Evolutionary conservation across 2,797 vertebrate species (phyloP).

Genomic region (Coilia nasus): DNA sequence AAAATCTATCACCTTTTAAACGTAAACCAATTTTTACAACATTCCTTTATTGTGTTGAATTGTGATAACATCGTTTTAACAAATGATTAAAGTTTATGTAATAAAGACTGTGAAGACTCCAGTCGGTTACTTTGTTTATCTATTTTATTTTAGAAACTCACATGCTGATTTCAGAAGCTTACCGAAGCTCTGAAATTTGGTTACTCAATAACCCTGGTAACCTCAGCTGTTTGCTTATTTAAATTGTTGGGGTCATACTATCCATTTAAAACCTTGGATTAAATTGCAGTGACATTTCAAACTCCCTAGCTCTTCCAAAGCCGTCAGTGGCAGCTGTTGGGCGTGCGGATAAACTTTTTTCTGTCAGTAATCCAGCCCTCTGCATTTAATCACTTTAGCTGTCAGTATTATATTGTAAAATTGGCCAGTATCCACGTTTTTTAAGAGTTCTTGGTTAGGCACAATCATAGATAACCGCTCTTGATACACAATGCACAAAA

Average conservation of each 20-base stretch:
- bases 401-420: not conserved
- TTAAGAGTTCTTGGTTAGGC: too few species aligned
- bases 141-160: too few species aligned
- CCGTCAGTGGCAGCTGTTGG: too few species aligned
- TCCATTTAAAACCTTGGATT: too few species aligned
- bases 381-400: not conserved
- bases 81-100: not conserved
- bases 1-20: not conserved
- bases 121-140: not conserved
- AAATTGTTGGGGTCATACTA: not conserved
- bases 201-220: too few species aligned
- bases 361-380: not conserved
- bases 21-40: not conserved
- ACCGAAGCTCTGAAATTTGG: too few species aligned
- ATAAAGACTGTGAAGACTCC: not conserved
- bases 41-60: conserved; percentile 1
- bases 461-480: not conserved
- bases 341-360: not conserved
- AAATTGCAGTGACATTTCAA: too few species aligned
- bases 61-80: too few species aligned
- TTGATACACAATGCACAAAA: not conserved
- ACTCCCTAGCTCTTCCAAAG: too few species aligned
- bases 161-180: not conserved
- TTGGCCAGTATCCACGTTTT: not conserved
- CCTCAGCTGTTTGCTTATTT: not conserved